These are phyloP conservation scores for Synanthedon tipuliformis DNA, from an alignment of 2,888 invertebrate species.

Conservation along the genomic window DNA sequence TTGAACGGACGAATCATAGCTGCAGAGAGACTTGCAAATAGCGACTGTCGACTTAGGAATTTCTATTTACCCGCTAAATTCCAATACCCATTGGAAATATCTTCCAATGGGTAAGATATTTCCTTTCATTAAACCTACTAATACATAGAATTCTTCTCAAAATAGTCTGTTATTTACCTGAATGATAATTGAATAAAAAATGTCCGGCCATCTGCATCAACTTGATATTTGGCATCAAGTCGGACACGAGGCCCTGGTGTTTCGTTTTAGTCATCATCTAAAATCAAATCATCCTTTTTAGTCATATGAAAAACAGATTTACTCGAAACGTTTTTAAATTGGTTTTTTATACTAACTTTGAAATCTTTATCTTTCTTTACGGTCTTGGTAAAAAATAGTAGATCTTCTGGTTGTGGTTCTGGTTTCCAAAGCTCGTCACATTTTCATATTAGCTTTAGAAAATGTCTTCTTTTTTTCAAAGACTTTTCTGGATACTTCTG, in stretches of 20 bases:
- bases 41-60: too few relatives aligned
- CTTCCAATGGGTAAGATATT: too few relatives aligned
- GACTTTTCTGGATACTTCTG: slow-evolving; percentile 4
- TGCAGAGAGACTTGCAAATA: too few relatives aligned
- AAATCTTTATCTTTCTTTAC: background rate
- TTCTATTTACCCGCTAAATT: too few relatives aligned
- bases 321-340: background rate
- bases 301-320: background rate
- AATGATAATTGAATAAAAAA: slow-evolving; percentile 82
- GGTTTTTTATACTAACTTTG: background rate
- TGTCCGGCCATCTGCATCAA: slow-evolving; percentile 83
- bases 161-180: slow-evolving; percentile 47
- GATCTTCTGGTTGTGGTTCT: background rate
- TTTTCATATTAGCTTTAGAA: background rate
- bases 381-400: background rate
- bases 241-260: slow-evolving; percentile 80
- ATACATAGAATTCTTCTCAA: background rate
- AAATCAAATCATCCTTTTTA: slow-evolving; percentile 9
- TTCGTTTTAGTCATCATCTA: slow-evolving; percentile 63
- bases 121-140: too few relatives aligned
- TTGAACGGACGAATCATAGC: too few relatives aligned
- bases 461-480: background rate
- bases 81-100: too few relatives aligned
- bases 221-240: slow-evolving; percentile 85
- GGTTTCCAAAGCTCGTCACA: background rate